Evolutionary conservation across 2,797 vertebrate species (phyloP).

Genomic region (Acanthornis magna): DNA sequence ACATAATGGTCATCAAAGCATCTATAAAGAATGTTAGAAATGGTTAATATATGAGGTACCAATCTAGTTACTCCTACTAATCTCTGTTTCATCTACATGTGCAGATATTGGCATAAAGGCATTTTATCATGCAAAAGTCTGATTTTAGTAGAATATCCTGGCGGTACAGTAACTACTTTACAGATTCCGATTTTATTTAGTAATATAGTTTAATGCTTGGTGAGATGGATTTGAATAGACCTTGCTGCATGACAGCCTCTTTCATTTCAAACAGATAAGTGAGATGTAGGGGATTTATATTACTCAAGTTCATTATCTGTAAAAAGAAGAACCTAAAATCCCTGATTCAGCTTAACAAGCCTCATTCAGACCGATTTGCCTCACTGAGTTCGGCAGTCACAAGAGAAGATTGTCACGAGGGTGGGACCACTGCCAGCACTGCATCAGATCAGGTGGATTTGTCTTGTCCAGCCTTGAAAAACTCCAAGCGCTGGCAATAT

Average conservation of each 20-base stretch:
- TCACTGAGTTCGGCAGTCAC: background rate
- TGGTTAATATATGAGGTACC: background rate
- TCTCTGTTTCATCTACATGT: background rate
- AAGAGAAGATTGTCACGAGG: background rate
- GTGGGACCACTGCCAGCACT: background rate
- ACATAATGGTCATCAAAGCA: background rate
- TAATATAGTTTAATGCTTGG: background rate
- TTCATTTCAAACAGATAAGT: background rate
- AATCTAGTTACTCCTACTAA: background rate
- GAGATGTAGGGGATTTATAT: background rate
- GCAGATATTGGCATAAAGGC: background rate
- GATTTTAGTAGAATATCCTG: background rate
- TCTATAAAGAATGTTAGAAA: background rate
- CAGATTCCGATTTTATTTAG: background rate
- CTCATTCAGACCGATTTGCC: background rate
- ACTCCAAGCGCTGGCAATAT: background rate
- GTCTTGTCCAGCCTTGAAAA: background rate
- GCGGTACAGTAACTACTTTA: background rate
- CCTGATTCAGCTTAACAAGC: background rate
- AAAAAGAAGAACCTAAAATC: background rate
- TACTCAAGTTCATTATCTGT: background rate
- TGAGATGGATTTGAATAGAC: background rate
- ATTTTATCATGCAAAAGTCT: background rate
- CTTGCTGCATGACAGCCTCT: background rate
- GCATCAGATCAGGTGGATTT: background rate